Percentiles rank a stretch among this genome's conserved stretches.
phyloP scores from a whole-genome alignment of 2,113 vertebrate species.

The Heteronetta atricapilla region DNA sequence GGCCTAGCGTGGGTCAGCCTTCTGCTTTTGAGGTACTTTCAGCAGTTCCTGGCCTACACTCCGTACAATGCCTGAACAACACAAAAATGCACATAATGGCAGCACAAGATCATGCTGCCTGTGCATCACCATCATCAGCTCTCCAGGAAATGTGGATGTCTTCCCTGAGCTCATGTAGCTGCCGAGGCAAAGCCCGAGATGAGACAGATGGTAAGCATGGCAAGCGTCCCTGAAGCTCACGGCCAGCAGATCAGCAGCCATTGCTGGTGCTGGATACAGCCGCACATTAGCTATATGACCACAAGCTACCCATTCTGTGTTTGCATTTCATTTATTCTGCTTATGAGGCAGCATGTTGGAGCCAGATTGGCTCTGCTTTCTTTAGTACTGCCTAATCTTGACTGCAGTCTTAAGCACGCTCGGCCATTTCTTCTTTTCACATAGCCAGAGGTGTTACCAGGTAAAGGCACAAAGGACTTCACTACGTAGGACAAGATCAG shows the following conservation, averaged over 20 bases:
- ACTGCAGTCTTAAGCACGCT: no score
- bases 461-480: not conserved
- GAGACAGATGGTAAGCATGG: not conserved
- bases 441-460: not conserved
- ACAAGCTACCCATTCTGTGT: rapidly evolving
- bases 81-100: not conserved
- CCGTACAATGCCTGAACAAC: not conserved
- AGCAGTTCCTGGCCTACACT: not conserved
- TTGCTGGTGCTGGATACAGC: not conserved
- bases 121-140: not conserved
- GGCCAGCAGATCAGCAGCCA: not conserved
- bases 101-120: no score
- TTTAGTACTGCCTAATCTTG: no score
- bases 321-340: not conserved
- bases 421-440: not conserved
- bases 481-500: not conserved
- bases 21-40: not conserved
- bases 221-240: not conserved
- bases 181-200: not conserved
- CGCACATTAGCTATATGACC: rapidly evolving
- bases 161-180: not conserved
- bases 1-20: not conserved
- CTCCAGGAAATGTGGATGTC: not conserved
- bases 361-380: not conserved
- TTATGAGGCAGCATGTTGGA: not conserved